phyloP scores from a whole-genome alignment of 2,113 vertebrate genomes.

The Ahaetulla prasina region DNA sequence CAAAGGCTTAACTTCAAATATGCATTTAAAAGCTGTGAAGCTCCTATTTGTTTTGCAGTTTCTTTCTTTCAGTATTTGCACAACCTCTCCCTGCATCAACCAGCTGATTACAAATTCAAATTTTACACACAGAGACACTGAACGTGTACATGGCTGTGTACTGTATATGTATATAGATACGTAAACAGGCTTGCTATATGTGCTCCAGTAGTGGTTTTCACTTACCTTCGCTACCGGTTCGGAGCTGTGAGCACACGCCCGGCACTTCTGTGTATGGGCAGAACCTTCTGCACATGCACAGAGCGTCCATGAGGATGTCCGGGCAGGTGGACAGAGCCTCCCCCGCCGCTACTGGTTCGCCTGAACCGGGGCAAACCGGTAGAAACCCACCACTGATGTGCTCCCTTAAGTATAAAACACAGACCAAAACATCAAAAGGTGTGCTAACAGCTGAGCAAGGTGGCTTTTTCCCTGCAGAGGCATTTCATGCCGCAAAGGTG shows the following conservation, averaged over 20 bases:
- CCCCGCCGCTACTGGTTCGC: too few relatives aligned
- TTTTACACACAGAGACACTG: neutral
- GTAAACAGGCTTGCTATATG: neutral
- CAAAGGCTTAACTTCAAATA: neutral
- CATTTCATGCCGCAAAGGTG: neutral
- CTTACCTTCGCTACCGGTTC: too few relatives aligned
- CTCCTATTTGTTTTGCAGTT: neutral
- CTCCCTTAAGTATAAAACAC: neutral
- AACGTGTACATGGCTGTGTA: neutral
- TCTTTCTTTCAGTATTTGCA: neutral
- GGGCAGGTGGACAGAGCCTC: too few relatives aligned
- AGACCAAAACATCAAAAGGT: neutral
- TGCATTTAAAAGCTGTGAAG: neutral
- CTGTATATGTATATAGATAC: neutral
- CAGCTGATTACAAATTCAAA: neutral
- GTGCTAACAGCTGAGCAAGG: neutral
- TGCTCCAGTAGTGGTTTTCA: neutral
- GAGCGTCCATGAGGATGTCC: too few relatives aligned
- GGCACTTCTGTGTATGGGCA: too few relatives aligned
- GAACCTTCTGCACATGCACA: too few relatives aligned
- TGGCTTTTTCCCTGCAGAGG: neutral
- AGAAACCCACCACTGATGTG: neutral
- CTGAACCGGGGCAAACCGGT: too few relatives aligned
- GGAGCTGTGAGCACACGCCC: too few relatives aligned
- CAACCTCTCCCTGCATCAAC: neutral